phyloP scores from a whole-genome alignment of 1,140 invertebrate species.

The Acromyrmex heyeri region DNA sequence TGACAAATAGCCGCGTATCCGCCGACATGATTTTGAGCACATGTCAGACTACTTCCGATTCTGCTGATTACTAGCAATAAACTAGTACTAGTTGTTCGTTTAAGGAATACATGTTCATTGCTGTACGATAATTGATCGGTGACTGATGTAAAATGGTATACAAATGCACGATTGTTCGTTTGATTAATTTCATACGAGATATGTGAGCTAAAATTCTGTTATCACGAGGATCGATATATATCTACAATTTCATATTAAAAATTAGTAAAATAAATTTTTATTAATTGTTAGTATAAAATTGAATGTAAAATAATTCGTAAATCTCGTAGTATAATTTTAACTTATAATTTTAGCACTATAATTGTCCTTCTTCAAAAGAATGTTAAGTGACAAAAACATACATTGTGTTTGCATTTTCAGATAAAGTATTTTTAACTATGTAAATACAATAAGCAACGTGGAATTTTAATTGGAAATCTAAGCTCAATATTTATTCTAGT shows the following conservation, averaged over 20 bases:
- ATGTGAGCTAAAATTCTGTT: background rate
- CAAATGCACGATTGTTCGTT: background rate
- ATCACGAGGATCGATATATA: background rate
- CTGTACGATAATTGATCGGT: background rate
- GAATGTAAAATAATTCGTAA: too few relatives aligned
- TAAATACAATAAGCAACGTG: background rate
- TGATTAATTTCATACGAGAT: background rate
- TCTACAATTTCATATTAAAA: background rate
- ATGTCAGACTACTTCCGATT: slow-evolving; percentile 50
- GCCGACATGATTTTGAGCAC: slow-evolving; percentile 44
- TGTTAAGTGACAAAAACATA: background rate
- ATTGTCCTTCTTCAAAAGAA: background rate
- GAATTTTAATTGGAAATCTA: background rate
- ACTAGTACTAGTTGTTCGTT: background rate
- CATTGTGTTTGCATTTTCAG: background rate
- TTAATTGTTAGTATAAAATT: too few relatives aligned
- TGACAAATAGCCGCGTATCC: slow-evolving; percentile 55
- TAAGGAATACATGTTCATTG: slow-evolving; percentile 39
- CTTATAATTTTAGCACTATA: background rate
- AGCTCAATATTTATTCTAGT: background rate
- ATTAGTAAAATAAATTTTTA: background rate
- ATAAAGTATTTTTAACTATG: background rate
- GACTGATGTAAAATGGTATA: background rate
- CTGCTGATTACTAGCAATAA: background rate
- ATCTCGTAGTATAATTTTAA: too few relatives aligned